Percentiles rank a stretch among this genome's conserved stretches.
Conservation (phyloP, 2,113 vertebrate species). For the Poeciliopsis retropinna region DNA sequence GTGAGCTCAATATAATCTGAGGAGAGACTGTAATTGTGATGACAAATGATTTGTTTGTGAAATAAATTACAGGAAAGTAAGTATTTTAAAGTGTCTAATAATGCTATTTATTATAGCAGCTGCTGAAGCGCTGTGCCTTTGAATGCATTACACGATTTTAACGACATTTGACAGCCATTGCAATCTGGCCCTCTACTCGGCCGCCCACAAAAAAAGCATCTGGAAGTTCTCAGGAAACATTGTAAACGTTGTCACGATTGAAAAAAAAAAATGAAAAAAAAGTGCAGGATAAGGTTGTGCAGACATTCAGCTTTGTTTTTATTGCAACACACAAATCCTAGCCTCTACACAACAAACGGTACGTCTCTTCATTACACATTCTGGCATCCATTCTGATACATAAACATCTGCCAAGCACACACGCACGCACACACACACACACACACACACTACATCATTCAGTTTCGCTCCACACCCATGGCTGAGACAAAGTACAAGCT, state of each 20-base stretch:
- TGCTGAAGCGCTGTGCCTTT: slow-evolving; percentile 20
- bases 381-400: slow-evolving; percentile 26
- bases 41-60: slow-evolving; percentile 79
- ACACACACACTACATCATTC: neutral
- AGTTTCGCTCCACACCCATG: slow-evolving; percentile 36
- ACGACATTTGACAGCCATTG: slow-evolving; percentile 53
- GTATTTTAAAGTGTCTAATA: slow-evolving; percentile 61
- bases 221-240: slow-evolving; percentile 57
- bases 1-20: slow-evolving; percentile 69
- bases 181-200: slow-evolving; percentile 37
- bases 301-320: slow-evolving; percentile 63
- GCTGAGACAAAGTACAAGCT: slow-evolving; percentile 34
- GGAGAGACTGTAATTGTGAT: slow-evolving; percentile 73
- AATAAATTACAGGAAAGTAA: slow-evolving; percentile 78
- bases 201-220: slow-evolving; percentile 50
- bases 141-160: slow-evolving; percentile 31
- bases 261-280: slow-evolving; percentile 11
- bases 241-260: slow-evolving; percentile 47
- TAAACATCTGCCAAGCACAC: slow-evolving; percentile 23
- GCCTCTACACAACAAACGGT: slow-evolving; percentile 33
- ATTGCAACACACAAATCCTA: slow-evolving; percentile 59
- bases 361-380: slow-evolving; percentile 11
- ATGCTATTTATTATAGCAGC: slow-evolving; percentile 38
- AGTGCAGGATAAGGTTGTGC: slow-evolving; percentile 11
- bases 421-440: neutral